A percentile compares a stretch with the other conserved stretches of the same genome.
Evolutionary conservation across 2,888 invertebrate genomes (phyloP).

Genomic region (Vannuccia rotundouncinata): DNA sequence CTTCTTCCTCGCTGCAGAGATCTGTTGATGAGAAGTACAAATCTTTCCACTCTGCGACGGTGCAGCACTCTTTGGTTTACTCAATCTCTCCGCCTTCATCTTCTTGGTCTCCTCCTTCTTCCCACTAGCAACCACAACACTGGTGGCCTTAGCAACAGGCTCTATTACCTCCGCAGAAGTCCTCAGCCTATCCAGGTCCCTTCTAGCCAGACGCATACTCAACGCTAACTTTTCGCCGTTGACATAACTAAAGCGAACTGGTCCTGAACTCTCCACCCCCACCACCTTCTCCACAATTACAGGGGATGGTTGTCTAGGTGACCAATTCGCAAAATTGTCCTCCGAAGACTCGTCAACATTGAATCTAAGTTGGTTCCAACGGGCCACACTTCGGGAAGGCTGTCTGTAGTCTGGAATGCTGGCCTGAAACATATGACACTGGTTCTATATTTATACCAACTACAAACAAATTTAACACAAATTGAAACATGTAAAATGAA

Average conservation of each 20-base stretch:
- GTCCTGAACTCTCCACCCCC: background rate
- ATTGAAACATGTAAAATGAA: too few species aligned
- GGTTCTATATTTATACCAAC: too few species aligned
- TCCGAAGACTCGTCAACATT: background rate
- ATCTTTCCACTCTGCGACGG: too few species aligned
- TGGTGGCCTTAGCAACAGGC: background rate
- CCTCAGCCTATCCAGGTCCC: background rate
- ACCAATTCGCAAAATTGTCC: background rate
- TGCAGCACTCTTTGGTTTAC: background rate
- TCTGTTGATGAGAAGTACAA: too few species aligned
- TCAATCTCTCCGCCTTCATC: background rate
- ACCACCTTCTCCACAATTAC: background rate
- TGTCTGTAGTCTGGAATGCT: too few species aligned
- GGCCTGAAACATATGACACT: too few species aligned
- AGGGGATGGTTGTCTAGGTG: background rate
- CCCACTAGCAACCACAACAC: background rate
- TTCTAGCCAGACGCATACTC: background rate
- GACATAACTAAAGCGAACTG: background rate
- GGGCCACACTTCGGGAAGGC: too few species aligned
- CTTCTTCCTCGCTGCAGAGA: background rate
- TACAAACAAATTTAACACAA: too few species aligned
- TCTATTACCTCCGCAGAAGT: background rate
- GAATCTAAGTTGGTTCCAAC: background rate
- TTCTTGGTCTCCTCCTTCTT: background rate
- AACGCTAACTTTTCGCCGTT: background rate